Percentiles rank a stretch among this genome's conserved stretches.
These are phyloP conservation scores for Chunga burmeisteri DNA, from an alignment of 2,113 vertebrate genomes.

Conservation along the genomic window DNA sequence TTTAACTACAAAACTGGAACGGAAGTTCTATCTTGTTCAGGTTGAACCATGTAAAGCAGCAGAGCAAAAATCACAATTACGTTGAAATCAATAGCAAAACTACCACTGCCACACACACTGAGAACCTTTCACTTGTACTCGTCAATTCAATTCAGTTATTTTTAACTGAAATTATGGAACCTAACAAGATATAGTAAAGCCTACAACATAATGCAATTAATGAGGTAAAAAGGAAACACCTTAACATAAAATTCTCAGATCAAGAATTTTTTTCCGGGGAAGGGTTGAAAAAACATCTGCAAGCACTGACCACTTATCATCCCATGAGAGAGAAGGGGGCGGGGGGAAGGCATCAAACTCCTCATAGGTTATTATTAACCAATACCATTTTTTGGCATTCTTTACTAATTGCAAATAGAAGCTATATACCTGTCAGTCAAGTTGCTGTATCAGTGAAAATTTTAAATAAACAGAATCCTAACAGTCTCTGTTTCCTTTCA, in stretches of 20 bases:
- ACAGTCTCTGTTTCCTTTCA: neutral
- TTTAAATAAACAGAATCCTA: neutral
- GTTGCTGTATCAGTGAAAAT: neutral
- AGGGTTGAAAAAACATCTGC: neutral
- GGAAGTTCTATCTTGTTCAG: neutral
- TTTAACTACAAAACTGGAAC: neutral
- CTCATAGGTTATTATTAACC: neutral
- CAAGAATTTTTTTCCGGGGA: neutral
- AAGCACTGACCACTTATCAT: neutral
- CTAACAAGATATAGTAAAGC: neutral
- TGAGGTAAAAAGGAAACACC: neutral
- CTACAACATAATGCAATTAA: neutral
- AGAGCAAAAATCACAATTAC: neutral
- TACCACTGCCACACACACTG: neutral
- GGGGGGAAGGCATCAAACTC: neutral
- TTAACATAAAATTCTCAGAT: neutral
- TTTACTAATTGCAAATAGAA: neutral
- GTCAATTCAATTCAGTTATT: neutral
- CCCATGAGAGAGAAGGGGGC: neutral
- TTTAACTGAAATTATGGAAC: neutral
- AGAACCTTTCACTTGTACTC: neutral
- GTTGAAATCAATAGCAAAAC: neutral
- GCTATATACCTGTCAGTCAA: neutral
- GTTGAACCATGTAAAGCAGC: neutral
- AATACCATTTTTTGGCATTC: neutral